Conservation (phyloP, 2,888 invertebrate genomes). For the Tenodera sinensis region DNA sequence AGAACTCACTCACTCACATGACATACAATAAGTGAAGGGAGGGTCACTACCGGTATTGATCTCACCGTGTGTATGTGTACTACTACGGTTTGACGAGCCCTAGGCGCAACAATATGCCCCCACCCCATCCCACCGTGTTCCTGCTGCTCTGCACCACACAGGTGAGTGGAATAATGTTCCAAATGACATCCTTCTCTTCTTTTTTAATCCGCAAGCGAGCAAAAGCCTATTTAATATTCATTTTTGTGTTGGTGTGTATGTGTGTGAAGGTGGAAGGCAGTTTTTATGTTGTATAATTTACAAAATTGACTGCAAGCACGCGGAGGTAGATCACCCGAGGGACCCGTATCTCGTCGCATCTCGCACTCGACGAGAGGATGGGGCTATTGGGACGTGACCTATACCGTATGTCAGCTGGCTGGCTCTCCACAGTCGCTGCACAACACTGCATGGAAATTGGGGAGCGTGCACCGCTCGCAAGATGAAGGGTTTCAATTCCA, state of each 20-base stretch:
- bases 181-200: background rate
- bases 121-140: background rate
- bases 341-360: background rate
- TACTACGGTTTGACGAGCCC: background rate
- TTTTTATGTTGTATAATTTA: background rate
- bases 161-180: conserved; percentile 14
- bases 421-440: background rate
- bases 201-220: background rate
- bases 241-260: background rate
- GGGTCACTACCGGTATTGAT: conserved; percentile 16
- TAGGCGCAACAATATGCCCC: background rate
- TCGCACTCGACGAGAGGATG: background rate
- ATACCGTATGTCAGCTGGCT: background rate
- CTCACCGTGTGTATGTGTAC: background rate
- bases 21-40: background rate
- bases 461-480: background rate
- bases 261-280: background rate
- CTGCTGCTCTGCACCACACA: background rate
- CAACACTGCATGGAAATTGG: background rate
- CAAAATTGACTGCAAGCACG: background rate
- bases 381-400: background rate
- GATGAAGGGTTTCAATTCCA: background rate
- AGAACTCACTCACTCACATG: background rate
- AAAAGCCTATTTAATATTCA: background rate
- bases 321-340: background rate